A percentile compares a stretch with the other conserved stretches of the same genome.
Conservation (phyloP, 2,113 vertebrate species). For the Pelecanoides urinatrix region DNA sequence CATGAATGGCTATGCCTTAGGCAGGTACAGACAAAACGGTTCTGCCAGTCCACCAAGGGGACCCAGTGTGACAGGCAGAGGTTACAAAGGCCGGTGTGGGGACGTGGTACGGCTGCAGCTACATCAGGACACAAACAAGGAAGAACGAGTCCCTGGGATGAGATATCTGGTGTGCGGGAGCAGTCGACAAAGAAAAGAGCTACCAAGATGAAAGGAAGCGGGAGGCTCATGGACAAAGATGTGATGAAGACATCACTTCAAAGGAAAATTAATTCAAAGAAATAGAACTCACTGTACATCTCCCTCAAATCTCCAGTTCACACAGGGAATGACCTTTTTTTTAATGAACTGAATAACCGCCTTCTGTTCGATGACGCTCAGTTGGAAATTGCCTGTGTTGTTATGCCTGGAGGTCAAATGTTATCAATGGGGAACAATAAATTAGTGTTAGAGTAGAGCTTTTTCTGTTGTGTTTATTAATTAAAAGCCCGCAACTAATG, state of each 20-base stretch:
- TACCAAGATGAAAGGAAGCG: not conserved
- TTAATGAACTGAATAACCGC: not conserved
- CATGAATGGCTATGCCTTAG: not conserved
- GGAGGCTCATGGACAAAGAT: not conserved
- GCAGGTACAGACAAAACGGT: not conserved
- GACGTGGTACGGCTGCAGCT: not conserved
- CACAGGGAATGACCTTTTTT: not conserved
- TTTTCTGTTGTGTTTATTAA: not conserved
- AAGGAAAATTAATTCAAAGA: not conserved
- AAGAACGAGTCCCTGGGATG: not conserved
- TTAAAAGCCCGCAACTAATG: not conserved
- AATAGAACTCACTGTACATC: not conserved
- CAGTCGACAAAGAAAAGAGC: not conserved
- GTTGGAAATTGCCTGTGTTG: not conserved
- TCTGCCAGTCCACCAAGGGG: not conserved
- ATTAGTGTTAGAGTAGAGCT: not conserved
- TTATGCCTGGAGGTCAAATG: not conserved
- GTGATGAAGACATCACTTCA: not conserved
- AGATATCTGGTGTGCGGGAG: not conserved
- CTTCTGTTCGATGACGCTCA: not conserved
- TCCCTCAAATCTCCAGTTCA: not conserved
- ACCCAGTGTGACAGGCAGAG: not conserved
- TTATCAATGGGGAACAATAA: not conserved
- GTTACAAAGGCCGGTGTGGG: not conserved
- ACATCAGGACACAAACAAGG: not conserved